phyloP scores from a whole-genome alignment of 2,797 vertebrate species.

The Euthynnus affinis region DNA sequence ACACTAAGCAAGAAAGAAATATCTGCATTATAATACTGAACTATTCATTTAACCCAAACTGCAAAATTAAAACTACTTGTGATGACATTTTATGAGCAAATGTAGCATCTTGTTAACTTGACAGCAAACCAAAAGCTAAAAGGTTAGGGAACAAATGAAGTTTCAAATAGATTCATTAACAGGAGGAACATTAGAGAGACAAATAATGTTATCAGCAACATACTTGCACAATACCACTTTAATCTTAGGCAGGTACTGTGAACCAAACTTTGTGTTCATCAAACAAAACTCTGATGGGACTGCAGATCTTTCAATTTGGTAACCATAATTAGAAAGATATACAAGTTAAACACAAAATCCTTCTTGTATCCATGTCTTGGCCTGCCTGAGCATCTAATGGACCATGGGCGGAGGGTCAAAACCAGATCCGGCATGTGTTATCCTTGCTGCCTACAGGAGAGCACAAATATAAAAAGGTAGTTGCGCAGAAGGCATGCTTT shows the following conservation, averaged over 20 bases:
- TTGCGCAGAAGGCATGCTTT: conserved; percentile 47
- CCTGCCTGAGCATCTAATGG: not conserved
- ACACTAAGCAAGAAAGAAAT: not conserved
- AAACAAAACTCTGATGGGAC: not conserved
- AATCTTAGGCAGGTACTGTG: not conserved
- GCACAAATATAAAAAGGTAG: conserved; percentile 61
- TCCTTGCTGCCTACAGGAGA: conserved; percentile 93
- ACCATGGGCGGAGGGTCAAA: conserved; percentile 74
- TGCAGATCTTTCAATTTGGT: not conserved
- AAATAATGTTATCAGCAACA: not conserved
- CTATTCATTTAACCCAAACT: not conserved
- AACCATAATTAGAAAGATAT: not conserved
- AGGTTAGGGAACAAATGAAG: conserved; percentile 3
- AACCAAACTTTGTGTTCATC: not conserved
- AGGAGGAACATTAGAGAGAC: not conserved
- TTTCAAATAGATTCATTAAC: not conserved
- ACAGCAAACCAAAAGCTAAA: not conserved
- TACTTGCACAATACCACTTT: not conserved
- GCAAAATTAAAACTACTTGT: not conserved
- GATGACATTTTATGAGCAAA: conserved; percentile 3
- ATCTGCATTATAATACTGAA: not conserved
- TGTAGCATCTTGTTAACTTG: not conserved
- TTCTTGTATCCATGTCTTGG: not conserved
- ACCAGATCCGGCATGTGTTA: conserved; percentile 96
- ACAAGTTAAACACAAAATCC: not conserved